Evolutionary conservation across 2,113 vertebrate genomes (phyloP), one percentile per base, ranked within the genome.

Genomic region (Pollimyrus isidori): DNA sequence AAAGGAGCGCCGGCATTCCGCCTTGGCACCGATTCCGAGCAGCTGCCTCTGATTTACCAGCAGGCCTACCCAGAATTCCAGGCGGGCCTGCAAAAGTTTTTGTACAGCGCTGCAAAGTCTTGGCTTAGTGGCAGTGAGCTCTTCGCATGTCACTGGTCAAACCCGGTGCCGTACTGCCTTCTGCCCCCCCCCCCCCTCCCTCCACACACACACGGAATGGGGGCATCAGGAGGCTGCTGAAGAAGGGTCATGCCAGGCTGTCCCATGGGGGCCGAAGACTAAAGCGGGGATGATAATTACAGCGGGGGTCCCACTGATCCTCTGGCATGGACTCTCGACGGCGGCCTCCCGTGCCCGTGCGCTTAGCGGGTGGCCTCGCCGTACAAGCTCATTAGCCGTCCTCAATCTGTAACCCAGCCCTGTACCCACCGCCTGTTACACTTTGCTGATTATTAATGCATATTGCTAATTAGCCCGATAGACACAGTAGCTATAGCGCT

Each of bases 1-100:
- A 35, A 35, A 17, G 73, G 42, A 6, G 73, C 39, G 4, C 13
- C 35, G 17, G 35, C 19, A 35, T 80, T 19, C 26, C 62, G 62
- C n/a, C 9, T 65, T 65, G 1, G 3, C 62, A 3, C 35, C 9
- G 48, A 26, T 50, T 48, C 83, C 4, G 7, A 86, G 45, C 83
- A 50, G 45, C 83, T 86, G 83, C 83, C 83, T 84, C 48, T 50
- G 45, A 86, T 86, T 86, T 86, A 39, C 73, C 83, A 48, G 45
- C 19, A 86, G 46, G 50, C 23, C 83, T 49, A n/a, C 83, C 45
- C 45, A 86, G 23, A 26, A n/a, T 50, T 48, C 83, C 45, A 48
- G 45, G n/a, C 83, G 3, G 45, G 4, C 82, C 46, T 26, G 46
- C 13, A 48, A 15, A 48, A 86, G 83, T 49, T 86, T 86, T 86